phyloP scores from a whole-genome alignment of 2,113 vertebrate genomes.

The Trematomus loennbergii region DNA sequence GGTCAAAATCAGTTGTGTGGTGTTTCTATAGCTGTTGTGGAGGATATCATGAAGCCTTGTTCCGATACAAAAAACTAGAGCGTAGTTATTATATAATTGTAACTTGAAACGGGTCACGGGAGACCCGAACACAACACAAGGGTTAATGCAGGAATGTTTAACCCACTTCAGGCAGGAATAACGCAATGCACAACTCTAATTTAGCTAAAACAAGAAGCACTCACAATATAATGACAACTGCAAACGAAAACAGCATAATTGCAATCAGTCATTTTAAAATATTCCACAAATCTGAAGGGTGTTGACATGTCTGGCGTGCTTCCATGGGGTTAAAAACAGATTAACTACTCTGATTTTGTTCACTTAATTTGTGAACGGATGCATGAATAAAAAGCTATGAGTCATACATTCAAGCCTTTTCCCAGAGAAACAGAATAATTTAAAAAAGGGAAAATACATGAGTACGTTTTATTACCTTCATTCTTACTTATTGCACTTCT shows the following conservation, averaged over 20 bases:
- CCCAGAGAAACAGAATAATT: too few relatives aligned
- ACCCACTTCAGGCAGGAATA: background rate
- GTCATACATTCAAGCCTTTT: background rate
- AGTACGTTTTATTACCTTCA: too few relatives aligned
- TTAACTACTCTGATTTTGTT: conserved; percentile 29
- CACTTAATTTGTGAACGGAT: conserved; percentile 16
- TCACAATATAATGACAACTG: conserved; percentile 2
- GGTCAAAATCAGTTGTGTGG: too few relatives aligned
- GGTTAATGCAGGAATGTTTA: too few relatives aligned
- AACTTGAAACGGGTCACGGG: too few relatives aligned
- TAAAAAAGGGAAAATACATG: background rate
- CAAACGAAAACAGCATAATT: background rate
- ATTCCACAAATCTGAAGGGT: conserved; percentile 12
- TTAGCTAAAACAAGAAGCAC: background rate
- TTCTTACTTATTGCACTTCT: too few relatives aligned
- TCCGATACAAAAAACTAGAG: too few relatives aligned
- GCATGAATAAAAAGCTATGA: conserved; percentile 28
- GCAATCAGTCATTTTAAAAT: conserved; percentile 18
- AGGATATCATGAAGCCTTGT: too few relatives aligned
- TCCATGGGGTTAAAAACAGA: conserved; percentile 28
- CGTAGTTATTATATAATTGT: too few relatives aligned
- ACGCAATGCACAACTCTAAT: background rate
- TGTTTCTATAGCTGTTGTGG: too few relatives aligned
- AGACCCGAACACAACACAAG: too few relatives aligned
- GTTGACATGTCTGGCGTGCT: conserved; percentile 22